phyloP scores from a whole-genome alignment of 2,113 vertebrate species.

The Indicator indicator region DNA sequence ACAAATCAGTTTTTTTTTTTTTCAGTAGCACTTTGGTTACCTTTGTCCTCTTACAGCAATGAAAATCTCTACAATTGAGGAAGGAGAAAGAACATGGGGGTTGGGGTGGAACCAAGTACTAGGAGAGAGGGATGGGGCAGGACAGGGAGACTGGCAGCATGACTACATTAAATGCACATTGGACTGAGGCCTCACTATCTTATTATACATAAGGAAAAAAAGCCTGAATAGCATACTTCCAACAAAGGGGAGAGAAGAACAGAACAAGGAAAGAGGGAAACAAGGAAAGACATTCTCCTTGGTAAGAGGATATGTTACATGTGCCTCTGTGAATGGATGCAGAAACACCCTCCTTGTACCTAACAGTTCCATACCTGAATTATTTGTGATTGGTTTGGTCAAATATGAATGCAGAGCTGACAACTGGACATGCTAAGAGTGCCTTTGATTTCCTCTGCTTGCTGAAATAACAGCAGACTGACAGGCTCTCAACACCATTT shows the following conservation, averaged over 20 bases:
- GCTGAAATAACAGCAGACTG: not conserved
- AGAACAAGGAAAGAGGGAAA: not conserved
- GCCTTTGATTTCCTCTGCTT: not conserved
- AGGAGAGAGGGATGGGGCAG: not conserved
- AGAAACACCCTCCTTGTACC: not conserved
- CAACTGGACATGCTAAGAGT: not conserved
- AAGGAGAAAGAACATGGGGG: not conserved
- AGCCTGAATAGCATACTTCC: not conserved
- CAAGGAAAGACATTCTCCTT: not conserved
- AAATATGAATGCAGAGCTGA: not conserved
- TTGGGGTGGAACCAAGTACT: not conserved
- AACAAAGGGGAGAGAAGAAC: not conserved
- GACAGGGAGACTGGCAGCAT: not conserved
- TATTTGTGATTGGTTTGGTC: not conserved
- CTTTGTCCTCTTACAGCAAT: conserved; percentile 26
- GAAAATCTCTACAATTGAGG: not conserved
- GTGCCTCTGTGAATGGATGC: not conserved
- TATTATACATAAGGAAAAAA: not conserved
- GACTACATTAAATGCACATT: accelerated
- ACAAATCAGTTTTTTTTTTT: not conserved
- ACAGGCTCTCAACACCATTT: not conserved
- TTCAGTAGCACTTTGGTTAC: conserved; percentile 9
- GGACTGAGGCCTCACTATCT: not conserved
- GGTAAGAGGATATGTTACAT: not conserved
- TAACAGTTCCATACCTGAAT: not conserved